Conservation (phyloP, 2,888 invertebrate genomes). For the Baccha elongata region DNA sequence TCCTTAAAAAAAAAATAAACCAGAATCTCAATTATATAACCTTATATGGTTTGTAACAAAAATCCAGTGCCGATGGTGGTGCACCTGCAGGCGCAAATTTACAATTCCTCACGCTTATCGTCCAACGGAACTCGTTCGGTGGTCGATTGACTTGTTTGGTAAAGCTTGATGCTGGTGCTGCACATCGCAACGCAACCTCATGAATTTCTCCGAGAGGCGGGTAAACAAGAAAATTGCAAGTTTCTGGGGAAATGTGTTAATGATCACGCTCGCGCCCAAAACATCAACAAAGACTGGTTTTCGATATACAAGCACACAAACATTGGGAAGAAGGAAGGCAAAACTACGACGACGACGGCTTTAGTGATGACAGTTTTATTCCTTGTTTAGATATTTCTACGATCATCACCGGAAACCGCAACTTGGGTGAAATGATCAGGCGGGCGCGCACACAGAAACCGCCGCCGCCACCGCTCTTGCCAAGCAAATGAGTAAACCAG, state of each 20-base stretch:
- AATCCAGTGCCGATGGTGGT: slow-evolving; percentile 5
- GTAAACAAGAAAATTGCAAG: slow-evolving; percentile 59
- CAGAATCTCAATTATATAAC: slow-evolving; percentile 52
- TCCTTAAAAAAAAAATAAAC: slow-evolving; percentile 16
- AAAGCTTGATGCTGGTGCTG: slow-evolving; percentile 22
- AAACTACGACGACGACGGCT: not conserved
- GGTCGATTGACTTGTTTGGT: slow-evolving; percentile 16
- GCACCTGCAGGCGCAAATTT: slow-evolving; percentile 59
- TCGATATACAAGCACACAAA: not conserved
- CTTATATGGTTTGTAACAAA: slow-evolving; percentile 36
- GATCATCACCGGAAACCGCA: slow-evolving; percentile 61
- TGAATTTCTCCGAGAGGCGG: slow-evolving; percentile 7
- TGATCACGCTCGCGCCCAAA: slow-evolving; percentile 66
- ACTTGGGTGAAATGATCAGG: slow-evolving; percentile 31
- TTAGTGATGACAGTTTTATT: slow-evolving; percentile 53
- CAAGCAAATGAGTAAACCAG: slow-evolving; percentile 11
- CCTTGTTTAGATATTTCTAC: slow-evolving; percentile 37
- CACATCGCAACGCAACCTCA: not conserved
- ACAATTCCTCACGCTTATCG: slow-evolving; percentile 29
- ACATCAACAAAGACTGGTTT: slow-evolving; percentile 45
- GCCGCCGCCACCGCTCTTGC: not conserved
- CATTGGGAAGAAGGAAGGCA: not conserved
- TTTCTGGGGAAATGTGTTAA: slow-evolving; percentile 72
- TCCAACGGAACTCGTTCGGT: slow-evolving; percentile 20
- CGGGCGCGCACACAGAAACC: not conserved